Base-by-base conservation (phyloP, 2,888 invertebrate genomes). In the Embidobia sp. region DNA sequence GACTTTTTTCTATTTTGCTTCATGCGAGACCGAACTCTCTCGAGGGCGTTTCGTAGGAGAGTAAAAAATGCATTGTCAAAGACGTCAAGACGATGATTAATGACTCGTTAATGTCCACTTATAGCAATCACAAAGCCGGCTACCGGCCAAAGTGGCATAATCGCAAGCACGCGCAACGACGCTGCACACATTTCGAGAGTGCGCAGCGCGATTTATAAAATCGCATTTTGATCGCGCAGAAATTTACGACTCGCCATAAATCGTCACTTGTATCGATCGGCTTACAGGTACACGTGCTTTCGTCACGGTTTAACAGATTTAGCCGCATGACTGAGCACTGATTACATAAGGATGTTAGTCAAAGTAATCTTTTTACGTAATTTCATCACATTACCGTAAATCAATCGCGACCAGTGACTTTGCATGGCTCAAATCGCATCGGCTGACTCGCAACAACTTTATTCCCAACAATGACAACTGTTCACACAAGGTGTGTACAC, bases 71-170 rank as follows among this genome's bases (percentile, higher is more conserved):
- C 33, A 69, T 79, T 79, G 75, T 77, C 67, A 59, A 67, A 72
- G 48, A 31, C 49, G 64, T 67, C 64, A 35, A 55, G 82, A 82
- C 79, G 70, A 83, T 84, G 87, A 87, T 86, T 85, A 85, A 87
- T 85, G 86, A 86, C 81, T 57, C 80, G 83, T 83, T 87, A 86
- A 87, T 85, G 85, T 84, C 81, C 84, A 81, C 81, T 83, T 83
- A 83, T 83, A 81, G 81, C 83, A 79, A 81, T 83, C 79, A 75
- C 79, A 79, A 79, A 75, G 78, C 55, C 78, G 77, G 80, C 82
- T 80, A 81, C 79, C 77, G 80, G 80, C 80, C 81, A 82, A 86
- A 85, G 83, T 85, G 84, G 82, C 80, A 81, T 81, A 81, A 84
- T 82, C 82, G 78, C 74, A 64, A 73, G 64, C 67, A 63, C 67